Conservation (phyloP, 2,113 vertebrate species). For the Mungos mungo region DNA sequence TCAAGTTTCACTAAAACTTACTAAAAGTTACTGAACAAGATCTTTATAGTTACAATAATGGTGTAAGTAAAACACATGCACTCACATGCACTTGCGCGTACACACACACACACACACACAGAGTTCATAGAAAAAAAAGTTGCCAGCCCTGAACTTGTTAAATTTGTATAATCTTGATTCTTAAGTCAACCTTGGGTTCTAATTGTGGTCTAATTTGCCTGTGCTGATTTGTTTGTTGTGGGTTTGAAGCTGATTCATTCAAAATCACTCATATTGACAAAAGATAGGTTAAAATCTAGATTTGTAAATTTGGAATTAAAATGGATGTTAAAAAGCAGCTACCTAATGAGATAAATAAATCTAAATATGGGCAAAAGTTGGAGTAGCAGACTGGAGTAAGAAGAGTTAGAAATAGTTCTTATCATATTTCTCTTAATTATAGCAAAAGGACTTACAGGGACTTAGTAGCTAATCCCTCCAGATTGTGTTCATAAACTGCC, state of each 20-base stretch:
- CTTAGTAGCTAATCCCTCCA: not conserved
- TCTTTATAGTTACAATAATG: not conserved
- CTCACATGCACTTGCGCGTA: no score
- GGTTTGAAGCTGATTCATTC: not conserved
- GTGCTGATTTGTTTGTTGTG: not conserved
- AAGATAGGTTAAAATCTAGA: not conserved
- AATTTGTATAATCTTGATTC: not conserved
- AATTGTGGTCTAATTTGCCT: not conserved
- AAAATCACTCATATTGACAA: not conserved
- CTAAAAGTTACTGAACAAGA: not conserved
- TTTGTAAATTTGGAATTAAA: slow-evolving; percentile 17
- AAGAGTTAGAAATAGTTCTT: not conserved
- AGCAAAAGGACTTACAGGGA: not conserved
- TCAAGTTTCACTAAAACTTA: not conserved
- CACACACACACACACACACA: no score
- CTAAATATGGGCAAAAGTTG: not conserved
- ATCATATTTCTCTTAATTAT: not conserved
- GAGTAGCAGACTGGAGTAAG: not conserved
- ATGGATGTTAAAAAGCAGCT: not conserved
- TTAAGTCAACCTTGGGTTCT: not conserved
- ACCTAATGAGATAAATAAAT: not conserved
- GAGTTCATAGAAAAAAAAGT: not conserved
- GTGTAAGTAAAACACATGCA: not conserved
- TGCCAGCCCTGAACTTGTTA: not conserved
- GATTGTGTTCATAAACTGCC: not conserved